Percentiles rank a stretch among this genome's conserved stretches.
Evolutionary conservation across 2,888 invertebrate species (phyloP).

Genomic region (Chloroclystis v-ata): DNA sequence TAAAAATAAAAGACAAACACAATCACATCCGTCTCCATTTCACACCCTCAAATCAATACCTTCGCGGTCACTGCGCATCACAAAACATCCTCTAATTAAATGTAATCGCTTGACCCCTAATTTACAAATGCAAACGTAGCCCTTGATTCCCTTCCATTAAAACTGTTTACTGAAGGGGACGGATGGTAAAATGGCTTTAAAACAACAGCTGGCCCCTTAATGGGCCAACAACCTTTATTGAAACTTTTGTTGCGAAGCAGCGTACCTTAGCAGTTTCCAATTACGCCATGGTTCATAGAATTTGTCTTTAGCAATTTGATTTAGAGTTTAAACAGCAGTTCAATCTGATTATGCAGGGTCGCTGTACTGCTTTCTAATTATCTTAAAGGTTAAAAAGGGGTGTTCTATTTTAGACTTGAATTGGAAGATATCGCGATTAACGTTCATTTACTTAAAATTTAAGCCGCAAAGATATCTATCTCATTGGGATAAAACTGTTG

Average conservation of each 20-base stretch:
- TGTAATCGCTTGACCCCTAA: conserved; percentile 13
- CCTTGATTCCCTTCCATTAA: conserved; percentile 19
- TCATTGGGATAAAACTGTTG: too few relatives aligned
- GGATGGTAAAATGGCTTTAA: conserved; percentile 19
- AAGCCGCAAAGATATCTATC: too few relatives aligned
- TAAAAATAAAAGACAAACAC: too few relatives aligned
- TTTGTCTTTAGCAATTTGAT: conserved; percentile 5
- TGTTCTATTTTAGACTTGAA: too few relatives aligned
- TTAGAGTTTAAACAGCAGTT: background rate
- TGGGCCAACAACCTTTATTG: conserved; percentile 19
- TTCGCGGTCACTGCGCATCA: conserved; percentile 2
- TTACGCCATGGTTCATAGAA: conserved; percentile 10
- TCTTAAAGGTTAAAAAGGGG: background rate
- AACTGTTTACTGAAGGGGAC: conserved; percentile 17
- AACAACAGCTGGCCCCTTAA: conserved; percentile 19
- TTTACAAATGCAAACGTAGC: conserved; percentile 18
- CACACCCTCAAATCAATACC: conserved; percentile 1
- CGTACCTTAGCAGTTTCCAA: conserved; percentile 8
- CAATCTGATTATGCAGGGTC: conserved; percentile 1
- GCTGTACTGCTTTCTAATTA: background rate
- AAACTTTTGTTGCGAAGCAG: conserved; percentile 11
- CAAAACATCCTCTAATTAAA: conserved; percentile 15
- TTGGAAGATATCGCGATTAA: too few relatives aligned
- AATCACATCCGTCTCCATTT: background rate
- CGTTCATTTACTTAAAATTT: too few relatives aligned